phyloP scores from a whole-genome alignment of 2,888 invertebrate species.

The Stratiomys singularior region DNA sequence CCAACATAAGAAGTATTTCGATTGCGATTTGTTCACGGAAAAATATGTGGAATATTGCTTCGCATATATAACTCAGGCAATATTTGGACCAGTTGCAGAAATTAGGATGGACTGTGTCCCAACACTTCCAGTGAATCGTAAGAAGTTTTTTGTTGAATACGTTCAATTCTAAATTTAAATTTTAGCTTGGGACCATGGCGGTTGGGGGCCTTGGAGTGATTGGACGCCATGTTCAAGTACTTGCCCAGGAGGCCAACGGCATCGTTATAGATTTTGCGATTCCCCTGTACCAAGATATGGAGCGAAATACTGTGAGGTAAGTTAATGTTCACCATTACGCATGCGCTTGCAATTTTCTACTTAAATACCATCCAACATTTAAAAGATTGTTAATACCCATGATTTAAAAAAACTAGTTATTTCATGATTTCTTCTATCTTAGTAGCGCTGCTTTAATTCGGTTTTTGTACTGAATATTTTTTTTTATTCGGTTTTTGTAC shows the following conservation, averaged over 20 bases:
- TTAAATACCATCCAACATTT: too few relatives aligned
- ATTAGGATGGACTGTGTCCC: conserved; percentile 87
- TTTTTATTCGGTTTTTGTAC: too few relatives aligned
- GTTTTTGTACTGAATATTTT: too few relatives aligned
- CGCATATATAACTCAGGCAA: conserved; percentile 86
- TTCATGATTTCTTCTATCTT: too few relatives aligned
- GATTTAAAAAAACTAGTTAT: too few relatives aligned
- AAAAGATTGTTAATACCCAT: too few relatives aligned
- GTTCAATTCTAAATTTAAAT: conserved; percentile 34
- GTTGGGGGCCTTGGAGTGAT: conserved; percentile 83
- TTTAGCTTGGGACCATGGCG: conserved; percentile 79
- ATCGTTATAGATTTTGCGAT: conserved; percentile 87
- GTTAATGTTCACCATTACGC: too few relatives aligned
- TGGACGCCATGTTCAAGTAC: conserved; percentile 88
- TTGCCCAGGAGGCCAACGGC: conserved; percentile 80
- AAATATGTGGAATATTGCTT: conserved; percentile 88
- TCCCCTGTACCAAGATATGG: conserved; percentile 89
- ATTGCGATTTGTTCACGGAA: conserved; percentile 85
- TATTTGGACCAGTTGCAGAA: conserved; percentile 85
- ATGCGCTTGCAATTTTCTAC: too few relatives aligned
- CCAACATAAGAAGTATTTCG: conserved; percentile 80
- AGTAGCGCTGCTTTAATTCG: too few relatives aligned
- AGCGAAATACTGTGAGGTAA: conserved; percentile 87
- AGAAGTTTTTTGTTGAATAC: conserved; percentile 53
- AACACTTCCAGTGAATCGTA: conserved; percentile 82